Conservation (phyloP, 2,797 vertebrate genomes). For the Xiphorhynchus erythropygius region DNA sequence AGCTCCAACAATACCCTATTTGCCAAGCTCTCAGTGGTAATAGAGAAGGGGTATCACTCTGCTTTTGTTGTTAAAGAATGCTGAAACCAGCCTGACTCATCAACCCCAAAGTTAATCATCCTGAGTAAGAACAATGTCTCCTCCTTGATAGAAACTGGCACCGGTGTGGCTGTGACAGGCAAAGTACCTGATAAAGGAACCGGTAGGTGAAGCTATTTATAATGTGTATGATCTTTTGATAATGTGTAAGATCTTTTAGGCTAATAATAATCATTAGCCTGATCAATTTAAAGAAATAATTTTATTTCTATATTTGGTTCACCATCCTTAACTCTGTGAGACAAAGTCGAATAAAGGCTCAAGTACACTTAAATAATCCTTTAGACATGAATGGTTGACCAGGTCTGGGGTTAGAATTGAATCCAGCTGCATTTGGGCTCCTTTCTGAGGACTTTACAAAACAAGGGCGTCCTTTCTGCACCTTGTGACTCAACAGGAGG, state of each 20-base stretch:
- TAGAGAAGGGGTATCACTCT: not conserved
- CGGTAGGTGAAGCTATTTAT: too few species aligned
- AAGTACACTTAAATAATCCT: not conserved
- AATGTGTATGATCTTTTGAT: not conserved
- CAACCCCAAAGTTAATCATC: not conserved
- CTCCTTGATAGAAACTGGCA: not conserved
- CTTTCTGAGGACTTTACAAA: not conserved
- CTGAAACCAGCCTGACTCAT: not conserved
- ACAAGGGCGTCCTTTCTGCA: not conserved
- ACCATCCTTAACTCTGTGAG: not conserved
- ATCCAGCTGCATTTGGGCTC: not conserved
- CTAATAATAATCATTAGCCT: not conserved
- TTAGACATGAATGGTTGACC: not conserved
- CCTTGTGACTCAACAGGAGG: not conserved
- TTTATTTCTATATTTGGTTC: not conserved
- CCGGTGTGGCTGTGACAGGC: not conserved
- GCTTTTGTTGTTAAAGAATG: not conserved
- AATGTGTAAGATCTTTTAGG: not conserved
- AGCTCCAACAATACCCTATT: not conserved
- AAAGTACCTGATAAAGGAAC: not conserved
- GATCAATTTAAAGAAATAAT: not conserved
- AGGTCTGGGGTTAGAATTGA: not conserved
- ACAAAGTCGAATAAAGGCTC: not conserved
- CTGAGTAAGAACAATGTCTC: not conserved
- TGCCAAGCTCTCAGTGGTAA: not conserved